These are phyloP conservation scores for Macrotus californicus DNA, from an alignment of 2,113 vertebrate genomes.

Conservation along the genomic window DNA sequence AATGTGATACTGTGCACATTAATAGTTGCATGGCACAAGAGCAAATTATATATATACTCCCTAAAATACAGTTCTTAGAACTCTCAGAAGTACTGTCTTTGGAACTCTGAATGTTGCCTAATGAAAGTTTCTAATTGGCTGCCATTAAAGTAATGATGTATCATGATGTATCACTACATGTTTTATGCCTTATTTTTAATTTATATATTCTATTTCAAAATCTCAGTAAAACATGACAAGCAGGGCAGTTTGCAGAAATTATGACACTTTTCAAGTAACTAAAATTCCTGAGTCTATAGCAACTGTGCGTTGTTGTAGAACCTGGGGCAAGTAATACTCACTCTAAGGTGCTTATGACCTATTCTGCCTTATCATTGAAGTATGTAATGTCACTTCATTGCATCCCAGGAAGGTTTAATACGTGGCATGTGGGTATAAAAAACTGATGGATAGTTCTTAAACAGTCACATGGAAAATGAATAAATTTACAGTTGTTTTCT, in stretches of 20 bases:
- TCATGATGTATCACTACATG: not conserved
- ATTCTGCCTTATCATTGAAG: constrained; percentile 56
- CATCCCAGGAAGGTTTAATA: constrained; percentile 62
- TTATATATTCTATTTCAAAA: constrained; percentile 66
- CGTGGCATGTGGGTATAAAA: constrained; percentile 59
- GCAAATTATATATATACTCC: not conserved
- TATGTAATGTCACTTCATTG: constrained; percentile 61
- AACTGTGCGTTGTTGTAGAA: constrained; percentile 64
- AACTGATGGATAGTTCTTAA: constrained; percentile 61
- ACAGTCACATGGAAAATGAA: constrained; percentile 51
- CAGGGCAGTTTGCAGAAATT: constrained; percentile 63
- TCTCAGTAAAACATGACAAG: constrained; percentile 61
- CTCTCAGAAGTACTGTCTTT: not conserved
- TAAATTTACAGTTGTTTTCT: constrained; percentile 50
- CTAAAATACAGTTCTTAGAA: not conserved
- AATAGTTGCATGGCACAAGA: not conserved
- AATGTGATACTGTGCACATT: not conserved
- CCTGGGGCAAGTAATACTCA: constrained; percentile 61
- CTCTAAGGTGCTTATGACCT: constrained; percentile 60
- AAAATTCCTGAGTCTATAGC: constrained; percentile 69
- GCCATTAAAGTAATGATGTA: not conserved
- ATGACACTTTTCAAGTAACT: constrained; percentile 63
- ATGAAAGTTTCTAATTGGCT: not conserved
- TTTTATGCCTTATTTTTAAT: constrained; percentile 50
- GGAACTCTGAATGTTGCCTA: not conserved